These are phyloP conservation scores for Melanaphis sacchari DNA, from an alignment of 1,140 invertebrate species.

Conservation along the genomic window DNA sequence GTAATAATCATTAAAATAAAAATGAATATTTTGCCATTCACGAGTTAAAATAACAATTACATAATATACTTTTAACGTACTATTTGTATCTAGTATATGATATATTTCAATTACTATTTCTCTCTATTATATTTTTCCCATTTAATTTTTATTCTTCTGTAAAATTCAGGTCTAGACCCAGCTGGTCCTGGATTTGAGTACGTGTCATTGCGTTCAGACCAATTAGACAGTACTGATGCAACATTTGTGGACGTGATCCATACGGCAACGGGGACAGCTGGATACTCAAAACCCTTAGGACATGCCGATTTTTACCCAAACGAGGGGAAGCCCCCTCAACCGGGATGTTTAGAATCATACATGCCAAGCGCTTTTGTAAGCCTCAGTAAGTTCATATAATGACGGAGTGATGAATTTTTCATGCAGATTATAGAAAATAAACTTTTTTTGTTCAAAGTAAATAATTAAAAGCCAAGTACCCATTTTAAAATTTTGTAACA, in stretches of 20 bases:
- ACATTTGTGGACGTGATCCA: constrained; percentile 71
- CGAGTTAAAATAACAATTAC: too few relatives aligned
- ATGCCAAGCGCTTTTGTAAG: background rate
- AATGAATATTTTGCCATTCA: too few relatives aligned
- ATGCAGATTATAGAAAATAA: background rate
- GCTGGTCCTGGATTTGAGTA: constrained; percentile 65
- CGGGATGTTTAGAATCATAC: constrained; percentile 67
- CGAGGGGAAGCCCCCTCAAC: constrained; percentile 68
- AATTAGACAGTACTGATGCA: constrained; percentile 64
- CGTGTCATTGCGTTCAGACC: constrained; percentile 59
- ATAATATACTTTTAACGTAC: too few relatives aligned
- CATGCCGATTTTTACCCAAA: constrained; percentile 73
- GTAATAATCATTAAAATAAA: too few relatives aligned
- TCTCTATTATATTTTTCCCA: background rate
- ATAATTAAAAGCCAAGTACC: background rate
- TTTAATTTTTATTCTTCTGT: background rate
- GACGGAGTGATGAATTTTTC: background rate
- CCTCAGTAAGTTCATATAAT: background rate
- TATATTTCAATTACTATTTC: background rate
- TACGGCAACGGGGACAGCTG: constrained; percentile 68
- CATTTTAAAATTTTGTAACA: too few relatives aligned
- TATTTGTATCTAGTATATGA: too few relatives aligned
- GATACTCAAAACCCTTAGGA: constrained; percentile 66
- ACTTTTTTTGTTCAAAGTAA: background rate
- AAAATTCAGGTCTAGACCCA: constrained; percentile 62